Conservation (phyloP, 2,888 invertebrate genomes). For the Tanytarsus gracilentus region DNA sequence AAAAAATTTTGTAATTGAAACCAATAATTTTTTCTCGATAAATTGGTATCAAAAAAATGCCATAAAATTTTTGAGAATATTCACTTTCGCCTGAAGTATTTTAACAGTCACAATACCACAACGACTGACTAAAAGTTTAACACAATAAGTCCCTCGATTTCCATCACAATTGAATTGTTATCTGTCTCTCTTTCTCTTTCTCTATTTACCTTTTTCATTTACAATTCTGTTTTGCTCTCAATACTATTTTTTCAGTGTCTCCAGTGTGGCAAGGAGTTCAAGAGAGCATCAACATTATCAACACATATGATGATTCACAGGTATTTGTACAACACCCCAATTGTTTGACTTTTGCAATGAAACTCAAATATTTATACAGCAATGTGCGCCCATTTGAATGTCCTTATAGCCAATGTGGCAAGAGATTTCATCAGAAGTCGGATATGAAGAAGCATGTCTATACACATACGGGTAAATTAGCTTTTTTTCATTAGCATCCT, state of each 20-base stretch:
- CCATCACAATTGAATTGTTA: too few species aligned
- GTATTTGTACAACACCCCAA: constrained; percentile 1
- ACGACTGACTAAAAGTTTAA: too few species aligned
- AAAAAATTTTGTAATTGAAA: too few species aligned
- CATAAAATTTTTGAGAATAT: too few species aligned
- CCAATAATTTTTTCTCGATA: too few species aligned
- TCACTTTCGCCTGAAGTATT: too few species aligned
- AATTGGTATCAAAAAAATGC: too few species aligned
- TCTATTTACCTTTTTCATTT: background rate
- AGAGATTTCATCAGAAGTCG: constrained; percentile 19
- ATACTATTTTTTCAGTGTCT: constrained; percentile 2
- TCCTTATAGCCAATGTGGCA: constrained; percentile 12
- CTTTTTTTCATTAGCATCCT: background rate
- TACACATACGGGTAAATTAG: constrained; percentile 17
- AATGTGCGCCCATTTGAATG: constrained; percentile 10
- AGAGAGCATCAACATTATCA: constrained; percentile 17
- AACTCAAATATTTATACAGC: constrained; percentile 19
- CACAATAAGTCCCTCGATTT: too few species aligned
- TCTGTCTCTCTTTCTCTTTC: background rate
- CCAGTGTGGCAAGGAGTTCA: constrained; percentile 18
- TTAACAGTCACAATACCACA: too few species aligned
- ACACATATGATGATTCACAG: constrained; percentile 27
- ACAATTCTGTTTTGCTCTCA: too few species aligned
- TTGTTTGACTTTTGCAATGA: constrained; percentile 16
- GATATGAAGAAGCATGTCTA: constrained; percentile 23